These are phyloP conservation scores for Homalodisca vitripennis DNA, from an alignment of 1,140 invertebrate genomes.

Conservation along the genomic window DNA sequence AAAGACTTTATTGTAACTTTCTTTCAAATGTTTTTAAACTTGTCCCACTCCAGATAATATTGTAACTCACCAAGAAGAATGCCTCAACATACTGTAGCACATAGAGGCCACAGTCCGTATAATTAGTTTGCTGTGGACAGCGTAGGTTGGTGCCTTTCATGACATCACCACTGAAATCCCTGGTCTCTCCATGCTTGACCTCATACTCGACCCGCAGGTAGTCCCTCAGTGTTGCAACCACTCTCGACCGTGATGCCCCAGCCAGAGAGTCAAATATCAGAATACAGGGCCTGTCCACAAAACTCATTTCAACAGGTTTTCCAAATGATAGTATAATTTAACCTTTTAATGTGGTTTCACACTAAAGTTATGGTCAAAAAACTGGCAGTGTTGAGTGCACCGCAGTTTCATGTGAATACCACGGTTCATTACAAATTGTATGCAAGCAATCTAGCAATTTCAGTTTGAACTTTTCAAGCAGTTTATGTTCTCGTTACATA, in stretches of 20 bases:
- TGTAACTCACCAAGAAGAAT: slow-evolving; percentile 84
- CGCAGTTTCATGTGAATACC: too few relatives aligned
- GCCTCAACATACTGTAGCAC: slow-evolving; percentile 94
- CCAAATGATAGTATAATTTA: too few relatives aligned
- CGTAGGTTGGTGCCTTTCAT: slow-evolving; percentile 82
- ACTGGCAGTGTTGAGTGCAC: too few relatives aligned
- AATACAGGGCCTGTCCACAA: slow-evolving; percentile 75
- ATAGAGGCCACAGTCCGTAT: slow-evolving; percentile 95
- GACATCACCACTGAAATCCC: slow-evolving; percentile 74
- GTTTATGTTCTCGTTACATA: too few relatives aligned
- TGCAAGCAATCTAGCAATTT: too few relatives aligned
- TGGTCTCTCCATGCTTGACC: slow-evolving; percentile 61
- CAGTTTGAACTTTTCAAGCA: too few relatives aligned
- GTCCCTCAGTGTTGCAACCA: slow-evolving; percentile 83
- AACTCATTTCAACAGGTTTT: too few relatives aligned
- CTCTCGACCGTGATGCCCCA: slow-evolving; percentile 72
- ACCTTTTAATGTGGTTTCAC: too few relatives aligned
- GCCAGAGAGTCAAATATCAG: slow-evolving; percentile 93
- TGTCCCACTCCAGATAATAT: neutral
- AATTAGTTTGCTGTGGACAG: slow-evolving; percentile 96
- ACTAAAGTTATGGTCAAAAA: too few relatives aligned
- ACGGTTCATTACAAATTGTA: too few relatives aligned
- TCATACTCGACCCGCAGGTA: slow-evolving; percentile 90
- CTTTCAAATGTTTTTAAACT: neutral
- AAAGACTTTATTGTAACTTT: neutral